These are phyloP conservation scores for Drosophila melanosoma DNA, from an alignment of 2,888 invertebrate genomes.

Conservation along the genomic window DNA sequence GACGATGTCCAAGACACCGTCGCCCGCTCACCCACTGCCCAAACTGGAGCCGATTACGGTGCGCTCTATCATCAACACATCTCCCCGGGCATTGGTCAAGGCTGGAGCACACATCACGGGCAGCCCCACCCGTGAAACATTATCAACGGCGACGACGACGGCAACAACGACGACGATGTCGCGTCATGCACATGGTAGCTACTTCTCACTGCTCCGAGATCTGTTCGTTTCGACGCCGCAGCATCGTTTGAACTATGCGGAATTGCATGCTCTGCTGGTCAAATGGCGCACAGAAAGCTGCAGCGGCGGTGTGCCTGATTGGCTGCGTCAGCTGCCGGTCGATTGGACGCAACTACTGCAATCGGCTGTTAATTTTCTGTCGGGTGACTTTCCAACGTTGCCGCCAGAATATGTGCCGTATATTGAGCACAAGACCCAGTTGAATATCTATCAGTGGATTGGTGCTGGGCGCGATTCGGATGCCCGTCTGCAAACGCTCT, in stretches of 20 bases:
- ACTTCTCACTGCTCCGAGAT: slow-evolving; percentile 94
- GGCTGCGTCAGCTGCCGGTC: slow-evolving; percentile 83
- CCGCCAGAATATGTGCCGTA: slow-evolving; percentile 96
- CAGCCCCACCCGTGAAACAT: slow-evolving; percentile 56
- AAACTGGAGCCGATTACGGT: slow-evolving; percentile 72
- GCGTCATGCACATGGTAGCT: slow-evolving; percentile 90
- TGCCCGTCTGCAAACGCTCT: slow-evolving; percentile 90
- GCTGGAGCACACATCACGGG: slow-evolving; percentile 60
- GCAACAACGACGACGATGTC: slow-evolving; percentile 81
- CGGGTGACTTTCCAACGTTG: slow-evolving; percentile 92
- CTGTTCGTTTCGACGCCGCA: slow-evolving; percentile 94
- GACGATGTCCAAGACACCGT: slow-evolving; percentile 33
- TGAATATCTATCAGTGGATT: slow-evolving; percentile 91
- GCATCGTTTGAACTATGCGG: slow-evolving; percentile 91
- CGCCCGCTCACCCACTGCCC: slow-evolving; percentile 47
- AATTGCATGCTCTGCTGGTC: slow-evolving; percentile 90
- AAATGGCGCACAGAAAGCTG: slow-evolving; percentile 88
- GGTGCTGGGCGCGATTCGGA: slow-evolving; percentile 97
- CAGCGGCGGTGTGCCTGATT: slow-evolving; percentile 87
- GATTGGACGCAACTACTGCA: slow-evolving; percentile 91
- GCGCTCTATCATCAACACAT: slow-evolving; percentile 16
- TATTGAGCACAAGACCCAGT: slow-evolving; percentile 91
- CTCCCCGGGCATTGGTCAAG: slow-evolving; percentile 36
- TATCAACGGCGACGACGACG: slow-evolving; percentile 68
- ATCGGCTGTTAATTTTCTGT: slow-evolving; percentile 93